These are phyloP conservation scores for Aphelenchoides besseyi DNA, from an alignment of 1,140 invertebrate species.

Conservation along the genomic window DNA sequence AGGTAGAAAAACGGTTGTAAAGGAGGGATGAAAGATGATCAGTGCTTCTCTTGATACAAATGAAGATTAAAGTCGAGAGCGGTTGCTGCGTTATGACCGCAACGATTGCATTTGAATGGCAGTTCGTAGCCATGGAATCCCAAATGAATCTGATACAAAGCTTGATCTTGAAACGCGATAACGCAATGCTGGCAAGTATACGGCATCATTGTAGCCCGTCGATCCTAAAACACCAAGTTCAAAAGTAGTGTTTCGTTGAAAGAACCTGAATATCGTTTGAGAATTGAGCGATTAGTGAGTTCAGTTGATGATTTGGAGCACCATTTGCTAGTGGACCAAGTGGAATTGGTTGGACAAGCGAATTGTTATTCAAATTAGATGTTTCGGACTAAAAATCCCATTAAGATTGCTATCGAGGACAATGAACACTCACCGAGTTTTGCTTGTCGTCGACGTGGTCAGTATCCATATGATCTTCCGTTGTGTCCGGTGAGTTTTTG, in stretches of 20 bases:
- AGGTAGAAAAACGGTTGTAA: too few species aligned
- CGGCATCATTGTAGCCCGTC: background rate
- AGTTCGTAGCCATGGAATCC: slow-evolving; percentile 84
- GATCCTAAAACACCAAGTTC: background rate
- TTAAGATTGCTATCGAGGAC: slow-evolving; percentile 6
- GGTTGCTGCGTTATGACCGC: slow-evolving; percentile 77
- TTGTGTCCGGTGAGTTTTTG: slow-evolving; percentile 38
- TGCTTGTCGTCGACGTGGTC: slow-evolving; percentile 15
- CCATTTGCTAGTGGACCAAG: background rate
- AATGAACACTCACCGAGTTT: slow-evolving; percentile 3
- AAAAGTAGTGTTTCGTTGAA: background rate
- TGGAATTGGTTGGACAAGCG: slow-evolving; percentile 24
- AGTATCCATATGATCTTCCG: slow-evolving; percentile 6
- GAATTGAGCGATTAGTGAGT: slow-evolving; percentile 8
- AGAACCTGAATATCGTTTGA: background rate
- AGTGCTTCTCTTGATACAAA: slow-evolving; percentile 77
- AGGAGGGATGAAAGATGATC: background rate
- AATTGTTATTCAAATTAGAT: background rate
- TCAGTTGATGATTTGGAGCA: background rate
- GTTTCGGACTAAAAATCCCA: slow-evolving; percentile 13
- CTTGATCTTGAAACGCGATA: slow-evolving; percentile 70
- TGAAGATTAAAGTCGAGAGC: slow-evolving; percentile 86
- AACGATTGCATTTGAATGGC: slow-evolving; percentile 90
- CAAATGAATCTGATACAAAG: slow-evolving; percentile 92
- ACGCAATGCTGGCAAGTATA: slow-evolving; percentile 51